Evolutionary conservation across 2,888 invertebrate genomes (phyloP).

Genomic region (Drosophila pseudotakahashii): DNA sequence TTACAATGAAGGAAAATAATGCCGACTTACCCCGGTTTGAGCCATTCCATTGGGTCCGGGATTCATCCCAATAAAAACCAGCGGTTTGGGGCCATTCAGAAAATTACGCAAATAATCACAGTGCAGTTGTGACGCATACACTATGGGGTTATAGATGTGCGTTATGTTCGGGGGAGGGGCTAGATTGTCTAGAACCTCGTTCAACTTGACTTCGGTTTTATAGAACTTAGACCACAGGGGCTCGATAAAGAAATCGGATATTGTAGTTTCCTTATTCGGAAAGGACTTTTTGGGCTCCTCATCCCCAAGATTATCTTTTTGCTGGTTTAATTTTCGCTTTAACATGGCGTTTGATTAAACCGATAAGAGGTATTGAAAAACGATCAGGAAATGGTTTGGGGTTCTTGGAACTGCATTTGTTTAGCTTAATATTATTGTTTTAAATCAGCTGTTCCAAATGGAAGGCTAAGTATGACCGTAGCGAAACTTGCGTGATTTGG

Average conservation of each 20-base stretch:
- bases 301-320: conserved; percentile 9
- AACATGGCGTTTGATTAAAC: conserved; percentile 45
- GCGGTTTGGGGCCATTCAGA: conserved; percentile 88
- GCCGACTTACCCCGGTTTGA: conserved; percentile 91
- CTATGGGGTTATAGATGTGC: conserved; percentile 92
- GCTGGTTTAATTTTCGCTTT: conserved; percentile 53
- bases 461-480: background rate
- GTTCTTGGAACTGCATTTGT: conserved; percentile 5
- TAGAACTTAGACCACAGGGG: conserved; percentile 80
- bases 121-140: conserved; percentile 93
- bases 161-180: conserved; percentile 51
- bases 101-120: conserved; percentile 90
- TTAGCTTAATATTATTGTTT: background rate
- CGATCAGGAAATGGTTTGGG: background rate
- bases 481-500: background rate
- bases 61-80: conserved; percentile 97
- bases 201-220: conserved; percentile 75
- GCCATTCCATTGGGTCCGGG: conserved; percentile 99
- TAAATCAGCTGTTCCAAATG: background rate
- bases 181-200: conserved; percentile 46
- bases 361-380: background rate
- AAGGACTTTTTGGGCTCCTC: conserved; percentile 6
- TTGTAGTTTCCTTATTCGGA: background rate
- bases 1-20: background rate
- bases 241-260: conserved; percentile 47